Evolutionary conservation across 2,888 invertebrate genomes (phyloP).

Genomic region (Trissonchulus sp.): DNA sequence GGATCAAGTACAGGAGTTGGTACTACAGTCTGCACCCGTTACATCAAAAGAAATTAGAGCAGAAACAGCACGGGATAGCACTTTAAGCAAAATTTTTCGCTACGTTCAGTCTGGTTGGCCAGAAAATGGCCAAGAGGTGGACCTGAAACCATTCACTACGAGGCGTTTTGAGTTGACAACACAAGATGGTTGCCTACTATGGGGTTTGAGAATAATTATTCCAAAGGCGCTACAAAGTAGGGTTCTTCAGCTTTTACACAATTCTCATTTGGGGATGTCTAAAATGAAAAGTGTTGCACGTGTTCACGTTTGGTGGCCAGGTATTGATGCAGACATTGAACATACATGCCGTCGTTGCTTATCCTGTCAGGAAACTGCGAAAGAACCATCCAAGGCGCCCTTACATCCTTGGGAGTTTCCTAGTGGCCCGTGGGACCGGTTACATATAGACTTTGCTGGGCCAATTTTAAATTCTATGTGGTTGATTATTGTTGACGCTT

Average conservation of each 20-base stretch:
- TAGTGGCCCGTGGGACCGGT: slow-evolving; percentile 48
- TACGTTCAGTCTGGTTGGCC: no score
- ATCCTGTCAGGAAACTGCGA: slow-evolving; percentile 36
- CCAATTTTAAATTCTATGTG: slow-evolving; percentile 46
- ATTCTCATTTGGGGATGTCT: slow-evolving; percentile 43
- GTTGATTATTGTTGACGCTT: slow-evolving; percentile 52
- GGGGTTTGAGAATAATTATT: slow-evolving; percentile 40
- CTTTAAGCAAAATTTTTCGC: no score
- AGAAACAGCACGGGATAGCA: no score
- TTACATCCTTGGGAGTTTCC: slow-evolving; percentile 45
- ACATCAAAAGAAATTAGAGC: no score
- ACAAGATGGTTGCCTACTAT: slow-evolving; percentile 36
- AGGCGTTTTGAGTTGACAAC: no score
- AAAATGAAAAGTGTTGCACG: slow-evolving; percentile 45
- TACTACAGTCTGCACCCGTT: no score
- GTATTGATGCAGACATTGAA: slow-evolving; percentile 39
- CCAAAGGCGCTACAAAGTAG: slow-evolving; percentile 37
- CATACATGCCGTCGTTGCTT: slow-evolving; percentile 37
- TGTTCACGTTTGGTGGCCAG: slow-evolving; percentile 45
- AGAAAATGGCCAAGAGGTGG: no score
- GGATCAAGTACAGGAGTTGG: no score
- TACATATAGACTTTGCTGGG: slow-evolving; percentile 56
- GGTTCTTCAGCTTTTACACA: slow-evolving; percentile 42
- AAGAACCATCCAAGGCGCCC: slow-evolving; percentile 37
- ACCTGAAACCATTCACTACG: no score